Evolutionary conservation across 2,797 vertebrate genomes (phyloP), one percentile per base, ranked within the genome.

Genomic region (Erethizon dorsatum): DNA sequence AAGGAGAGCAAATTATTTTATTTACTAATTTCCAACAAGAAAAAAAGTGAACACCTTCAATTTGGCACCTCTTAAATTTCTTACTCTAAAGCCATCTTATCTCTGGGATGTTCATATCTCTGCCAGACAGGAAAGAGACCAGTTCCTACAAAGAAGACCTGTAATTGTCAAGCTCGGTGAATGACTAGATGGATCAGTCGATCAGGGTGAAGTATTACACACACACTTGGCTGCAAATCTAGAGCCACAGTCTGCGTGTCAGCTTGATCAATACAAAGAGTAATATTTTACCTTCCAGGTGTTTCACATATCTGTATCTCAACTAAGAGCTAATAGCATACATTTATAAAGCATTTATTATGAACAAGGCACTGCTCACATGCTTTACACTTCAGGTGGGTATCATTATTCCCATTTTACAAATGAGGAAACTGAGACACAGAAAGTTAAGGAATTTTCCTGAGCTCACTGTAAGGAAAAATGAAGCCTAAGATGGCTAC

Each of bases 401-500:
- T 83, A 59, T 87, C 80, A 90, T 86, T 87, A 90, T 63, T 13
- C 18, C 26, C 33, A 90, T 84, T 94, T 89, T 86, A 91, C 6
- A 96, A 87, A 93, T 86, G n/a, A 90, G 15, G 31, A 96, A 97
- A 97, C 28, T 95, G 52, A 96, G 22, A 17, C 73, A 95, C n/a
- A 69, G 52, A 47, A 80, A 61, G 4, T 61, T 80, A 91, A 97
- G 26, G 4, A 80, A 88, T 41, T 95, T 80, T 80, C 12, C 80
- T 80, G 77, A 95, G 26, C 26, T 77, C 73, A 77, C 73, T 31
- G 6, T 50, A 77, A 50, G 26, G 26, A 50, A 50, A 50, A 77
- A 31, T 8, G 11, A 31, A 75, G 12, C 71, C 41, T 73, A 73
- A 28, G 4, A 75, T 47, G 24, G 73, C 73, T 50, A 77, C 45